Evolutionary conservation across 2,113 vertebrate species (phyloP).

Genomic region (Tapirus terrestris): DNA sequence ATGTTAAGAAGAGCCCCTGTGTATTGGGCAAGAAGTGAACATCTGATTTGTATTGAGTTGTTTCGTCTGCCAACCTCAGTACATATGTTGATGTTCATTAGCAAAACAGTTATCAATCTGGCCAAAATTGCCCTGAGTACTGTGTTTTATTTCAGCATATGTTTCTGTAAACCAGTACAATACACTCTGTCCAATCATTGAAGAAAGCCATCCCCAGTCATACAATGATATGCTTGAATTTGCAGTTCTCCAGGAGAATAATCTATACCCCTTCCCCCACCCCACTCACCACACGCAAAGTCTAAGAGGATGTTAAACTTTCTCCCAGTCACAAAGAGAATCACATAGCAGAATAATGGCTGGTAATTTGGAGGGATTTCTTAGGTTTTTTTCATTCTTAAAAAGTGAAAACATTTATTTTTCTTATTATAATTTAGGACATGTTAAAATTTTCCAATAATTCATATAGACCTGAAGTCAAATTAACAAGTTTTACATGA

Average conservation of each 20-base stretch:
- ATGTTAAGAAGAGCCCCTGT: conserved; percentile 83
- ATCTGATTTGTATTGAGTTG: conserved; percentile 76
- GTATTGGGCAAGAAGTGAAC: conserved; percentile 81
- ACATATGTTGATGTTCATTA: conserved; percentile 83
- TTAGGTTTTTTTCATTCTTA: conserved; percentile 23
- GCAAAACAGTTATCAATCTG: conserved; percentile 79
- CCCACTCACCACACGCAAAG: background rate
- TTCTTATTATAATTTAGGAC: conserved; percentile 45
- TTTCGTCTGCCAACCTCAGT: conserved; percentile 70
- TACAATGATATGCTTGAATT: background rate
- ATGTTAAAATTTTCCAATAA: conserved; percentile 21
- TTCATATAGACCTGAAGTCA: background rate
- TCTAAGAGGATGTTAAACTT: background rate
- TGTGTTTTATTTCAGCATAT: conserved; percentile 71
- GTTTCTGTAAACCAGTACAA: conserved; percentile 43
- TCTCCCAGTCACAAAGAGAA: background rate
- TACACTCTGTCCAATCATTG: conserved; percentile 7
- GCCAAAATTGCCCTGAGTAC: conserved; percentile 72
- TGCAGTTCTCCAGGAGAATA: conserved; percentile 42
- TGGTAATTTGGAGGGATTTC: background rate
- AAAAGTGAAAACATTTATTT: background rate
- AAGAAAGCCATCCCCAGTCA: background rate
- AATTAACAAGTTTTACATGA: background rate
- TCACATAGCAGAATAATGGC: background rate
- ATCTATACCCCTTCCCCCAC: background rate